Base-by-base conservation (phyloP, 1,140 invertebrate genomes). In the Copidosoma floridanum region DNA sequence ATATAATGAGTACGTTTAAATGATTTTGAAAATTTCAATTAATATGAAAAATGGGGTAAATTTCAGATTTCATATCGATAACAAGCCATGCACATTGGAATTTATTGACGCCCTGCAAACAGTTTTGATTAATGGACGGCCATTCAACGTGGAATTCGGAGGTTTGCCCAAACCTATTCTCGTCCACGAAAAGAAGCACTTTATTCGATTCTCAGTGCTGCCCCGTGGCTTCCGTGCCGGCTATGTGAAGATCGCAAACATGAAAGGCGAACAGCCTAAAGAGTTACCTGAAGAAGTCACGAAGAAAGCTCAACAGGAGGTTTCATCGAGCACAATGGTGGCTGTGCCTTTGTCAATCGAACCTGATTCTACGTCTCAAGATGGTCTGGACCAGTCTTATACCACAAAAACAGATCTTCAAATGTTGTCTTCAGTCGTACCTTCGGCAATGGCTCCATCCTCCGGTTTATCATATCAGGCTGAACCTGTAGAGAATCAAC, bases 161-260 rank as follows among this genome's bases (percentile, higher is more conserved):
- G 95, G 94, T 10, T 82, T 96, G 38, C 94, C 95, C 0, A 93
- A 94, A 70, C 88, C 93, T 1, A 88, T 96, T 52, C 84, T 89
- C 50, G 83, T 97, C 24, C 85, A 87, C 21, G 89, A 87, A 18
- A 86, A 88, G 60, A 89, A 89, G 64, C 91, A 94, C 76, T 94
- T 90, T 66, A 85, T 98, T 20, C 82, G 92, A 29, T 87, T 96
- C 63, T 85, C 89, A 0, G 88, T 89, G 0, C 78, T 95, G 50
- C 91, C 94, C 0, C 85, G 87, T 50, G 87, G 89, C 23, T 81
- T 90, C 2, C 82, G 82, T 43, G 86, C 89, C 1, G 90, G 91
- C 0, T 82, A 84, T 55, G 81, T 90, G 0, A 82, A 81, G 60
- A 89, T 92, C 20, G 76, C 81, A 3, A 85, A 87, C 51, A 92